Conservation (phyloP, 2,888 invertebrate genomes). For the Spicauda simplicius region DNA sequence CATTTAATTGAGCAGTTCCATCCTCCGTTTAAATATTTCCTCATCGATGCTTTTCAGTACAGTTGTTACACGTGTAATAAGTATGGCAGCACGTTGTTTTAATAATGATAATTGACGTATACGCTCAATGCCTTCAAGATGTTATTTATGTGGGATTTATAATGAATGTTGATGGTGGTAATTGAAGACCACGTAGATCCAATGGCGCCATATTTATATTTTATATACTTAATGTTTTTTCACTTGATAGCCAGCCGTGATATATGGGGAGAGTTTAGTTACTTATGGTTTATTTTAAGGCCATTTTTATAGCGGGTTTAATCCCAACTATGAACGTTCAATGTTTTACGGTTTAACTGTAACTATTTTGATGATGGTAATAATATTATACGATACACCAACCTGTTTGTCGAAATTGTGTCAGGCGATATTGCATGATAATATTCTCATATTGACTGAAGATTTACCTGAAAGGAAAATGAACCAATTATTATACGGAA, state of each 20-base stretch:
- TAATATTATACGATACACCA: not conserved
- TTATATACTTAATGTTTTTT: not conserved
- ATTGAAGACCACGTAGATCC: not conserved
- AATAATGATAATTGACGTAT: not conserved
- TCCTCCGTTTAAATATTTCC: not conserved
- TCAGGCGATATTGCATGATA: not conserved
- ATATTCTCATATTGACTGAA: not conserved
- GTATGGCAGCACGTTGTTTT: too few species aligned
- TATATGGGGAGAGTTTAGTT: not conserved
- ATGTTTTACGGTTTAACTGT: not conserved
- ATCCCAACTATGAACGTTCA: not conserved
- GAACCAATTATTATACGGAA: not conserved
- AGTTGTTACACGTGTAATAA: not conserved
- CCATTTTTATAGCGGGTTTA: not conserved
- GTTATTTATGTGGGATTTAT: not conserved
- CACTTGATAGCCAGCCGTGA: not conserved
- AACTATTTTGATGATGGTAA: not conserved
- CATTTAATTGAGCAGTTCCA: not conserved
- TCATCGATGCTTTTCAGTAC: not conserved
- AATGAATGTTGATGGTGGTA: not conserved
- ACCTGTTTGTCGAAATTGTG: not conserved
- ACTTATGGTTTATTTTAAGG: not conserved
- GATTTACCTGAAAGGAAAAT: constrained; percentile 20
- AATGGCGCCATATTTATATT: not conserved
- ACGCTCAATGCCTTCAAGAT: not conserved